Evolutionary conservation across 2,888 invertebrate genomes (phyloP).

Genomic region (Pammene aurita): DNA sequence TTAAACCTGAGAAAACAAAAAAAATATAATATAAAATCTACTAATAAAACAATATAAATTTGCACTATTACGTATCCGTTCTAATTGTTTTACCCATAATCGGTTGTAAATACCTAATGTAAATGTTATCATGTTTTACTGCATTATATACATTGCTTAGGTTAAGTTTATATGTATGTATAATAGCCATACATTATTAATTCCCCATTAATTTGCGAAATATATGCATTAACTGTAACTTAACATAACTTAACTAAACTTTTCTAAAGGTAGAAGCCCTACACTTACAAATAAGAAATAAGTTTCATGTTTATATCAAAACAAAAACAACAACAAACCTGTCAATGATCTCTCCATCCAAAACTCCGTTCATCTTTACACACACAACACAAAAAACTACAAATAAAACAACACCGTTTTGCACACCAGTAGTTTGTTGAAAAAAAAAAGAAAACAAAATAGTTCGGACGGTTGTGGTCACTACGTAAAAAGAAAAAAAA

Average conservation of each 20-base stretch:
- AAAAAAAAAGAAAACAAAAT: conserved; percentile 29
- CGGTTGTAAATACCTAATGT: too few relatives aligned
- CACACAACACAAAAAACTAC: conserved; percentile 36
- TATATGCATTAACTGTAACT: conserved; percentile 2
- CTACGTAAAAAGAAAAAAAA: conserved; percentile 42
- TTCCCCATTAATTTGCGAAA: not conserved
- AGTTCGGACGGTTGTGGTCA: conserved; percentile 21
- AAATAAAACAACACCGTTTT: conserved; percentile 26
- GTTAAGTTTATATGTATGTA: too few relatives aligned
- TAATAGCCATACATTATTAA: not conserved
- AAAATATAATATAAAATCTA: too few relatives aligned
- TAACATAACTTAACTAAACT: not conserved
- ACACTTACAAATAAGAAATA: not conserved
- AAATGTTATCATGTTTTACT: too few relatives aligned
- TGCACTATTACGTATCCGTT: too few relatives aligned
- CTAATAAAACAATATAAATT: too few relatives aligned
- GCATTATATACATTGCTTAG: too few relatives aligned
- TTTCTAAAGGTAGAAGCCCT: not conserved
- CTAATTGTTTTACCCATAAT: too few relatives aligned
- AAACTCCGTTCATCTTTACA: conserved; percentile 35
- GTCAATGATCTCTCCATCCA: conserved; percentile 38
- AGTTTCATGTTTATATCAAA: not conserved
- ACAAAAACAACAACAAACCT: conserved; percentile 30
- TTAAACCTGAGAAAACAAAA: too few relatives aligned
- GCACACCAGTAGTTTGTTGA: conserved; percentile 18